These are phyloP conservation scores for Drosophila melanosoma DNA, from an alignment of 2,888 invertebrate species.

Conservation along the genomic window DNA sequence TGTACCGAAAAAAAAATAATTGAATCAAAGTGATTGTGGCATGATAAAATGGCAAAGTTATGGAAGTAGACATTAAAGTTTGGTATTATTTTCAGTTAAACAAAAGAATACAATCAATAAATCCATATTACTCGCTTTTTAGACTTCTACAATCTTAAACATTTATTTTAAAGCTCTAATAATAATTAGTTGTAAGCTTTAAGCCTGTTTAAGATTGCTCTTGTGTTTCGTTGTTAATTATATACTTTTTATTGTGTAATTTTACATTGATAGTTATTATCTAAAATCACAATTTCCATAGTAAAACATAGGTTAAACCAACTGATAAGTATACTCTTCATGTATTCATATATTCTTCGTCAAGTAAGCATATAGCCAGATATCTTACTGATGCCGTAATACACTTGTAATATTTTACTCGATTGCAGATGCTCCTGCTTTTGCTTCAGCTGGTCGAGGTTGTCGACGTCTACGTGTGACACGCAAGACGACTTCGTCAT, in stretches of 20 bases:
- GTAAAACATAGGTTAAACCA: background rate
- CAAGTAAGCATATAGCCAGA: slow-evolving; percentile 27
- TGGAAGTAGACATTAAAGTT: too few species aligned
- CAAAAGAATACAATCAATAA: background rate
- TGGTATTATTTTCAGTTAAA: background rate
- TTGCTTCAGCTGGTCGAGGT: background rate
- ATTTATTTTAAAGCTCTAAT: background rate
- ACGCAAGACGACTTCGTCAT: slow-evolving; percentile 77
- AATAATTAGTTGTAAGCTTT: background rate
- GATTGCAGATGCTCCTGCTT: background rate
- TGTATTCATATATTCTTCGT: background rate
- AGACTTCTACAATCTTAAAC: background rate
- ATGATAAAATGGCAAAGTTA: background rate
- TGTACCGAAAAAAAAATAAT: background rate
- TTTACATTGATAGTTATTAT: background rate
- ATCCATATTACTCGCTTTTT: background rate
- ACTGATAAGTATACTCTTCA: background rate
- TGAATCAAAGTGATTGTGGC: background rate
- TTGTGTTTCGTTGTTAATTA: background rate
- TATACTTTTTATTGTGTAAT: background rate
- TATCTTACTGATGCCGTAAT: slow-evolving; percentile 16
- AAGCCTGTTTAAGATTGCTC: background rate
- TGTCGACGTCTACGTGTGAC: slow-evolving; percentile 65
- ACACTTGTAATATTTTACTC: background rate
- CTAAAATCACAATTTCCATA: slow-evolving; percentile 18